Conservation (phyloP, 1,140 invertebrate species). For the Rhagoletis zephyria region DNA sequence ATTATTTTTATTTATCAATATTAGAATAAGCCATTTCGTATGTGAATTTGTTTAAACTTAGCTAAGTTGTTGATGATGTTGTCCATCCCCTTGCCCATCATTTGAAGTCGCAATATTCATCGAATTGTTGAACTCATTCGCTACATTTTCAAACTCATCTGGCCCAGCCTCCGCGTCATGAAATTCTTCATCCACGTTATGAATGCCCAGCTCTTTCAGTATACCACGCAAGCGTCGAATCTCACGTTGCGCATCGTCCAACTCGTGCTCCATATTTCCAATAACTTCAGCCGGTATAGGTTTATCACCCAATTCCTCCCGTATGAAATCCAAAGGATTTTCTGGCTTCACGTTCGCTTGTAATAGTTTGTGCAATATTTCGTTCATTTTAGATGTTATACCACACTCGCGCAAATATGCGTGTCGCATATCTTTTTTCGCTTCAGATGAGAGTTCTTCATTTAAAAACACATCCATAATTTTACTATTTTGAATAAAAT, state of each 20-base stretch:
- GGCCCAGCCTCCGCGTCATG: not conserved
- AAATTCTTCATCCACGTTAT: slow-evolving; percentile 22
- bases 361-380: slow-evolving; percentile 47
- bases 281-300: slow-evolving; percentile 28
- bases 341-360: slow-evolving; percentile 33
- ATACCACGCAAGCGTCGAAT: slow-evolving; percentile 46
- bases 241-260: slow-evolving; percentile 50
- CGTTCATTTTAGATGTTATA: slow-evolving; percentile 9
- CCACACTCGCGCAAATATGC: slow-evolving; percentile 29
- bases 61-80: not conserved
- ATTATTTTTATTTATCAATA: slow-evolving; percentile 35
- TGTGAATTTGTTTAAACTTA: slow-evolving; percentile 41
- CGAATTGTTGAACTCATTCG: not conserved
- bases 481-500: not conserved
- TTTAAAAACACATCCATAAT: slow-evolving; percentile 47
- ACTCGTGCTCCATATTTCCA: slow-evolving; percentile 40
- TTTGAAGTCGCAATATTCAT: not conserved
- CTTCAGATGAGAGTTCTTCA: slow-evolving; percentile 49
- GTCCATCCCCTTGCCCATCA: not conserved
- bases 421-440: slow-evolving; percentile 29
- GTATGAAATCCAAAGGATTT: slow-evolving; percentile 53
- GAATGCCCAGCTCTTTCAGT: slow-evolving; percentile 34
- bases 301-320: slow-evolving; percentile 52
- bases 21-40: not conserved
- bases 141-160: slow-evolving; percentile 35